Evolutionary conservation across 2,888 invertebrate species (phyloP).

Genomic region (Lepidochitona cinerea): DNA sequence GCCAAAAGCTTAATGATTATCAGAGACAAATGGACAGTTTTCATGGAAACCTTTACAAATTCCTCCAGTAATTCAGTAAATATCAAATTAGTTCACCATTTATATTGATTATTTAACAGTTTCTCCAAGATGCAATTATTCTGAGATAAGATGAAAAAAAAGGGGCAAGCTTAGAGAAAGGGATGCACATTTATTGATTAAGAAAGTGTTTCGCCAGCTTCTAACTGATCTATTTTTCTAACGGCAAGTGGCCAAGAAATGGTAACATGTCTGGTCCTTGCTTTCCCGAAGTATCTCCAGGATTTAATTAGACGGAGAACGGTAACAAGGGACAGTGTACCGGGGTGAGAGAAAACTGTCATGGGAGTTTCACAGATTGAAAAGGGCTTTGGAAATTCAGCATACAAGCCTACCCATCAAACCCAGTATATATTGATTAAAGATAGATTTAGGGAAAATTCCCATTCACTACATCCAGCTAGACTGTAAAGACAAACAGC

Average conservation of each 20-base stretch:
- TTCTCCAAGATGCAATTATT: not conserved
- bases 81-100: slow-evolving; percentile 5
- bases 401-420: not conserved
- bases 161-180: not conserved
- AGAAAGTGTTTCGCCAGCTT: no score
- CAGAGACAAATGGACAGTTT: not conserved
- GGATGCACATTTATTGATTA: not conserved
- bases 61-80: slow-evolving; percentile 5
- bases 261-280: no score
- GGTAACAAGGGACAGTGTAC: not conserved
- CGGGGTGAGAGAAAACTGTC: not conserved
- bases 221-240: no score
- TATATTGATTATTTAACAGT: not conserved
- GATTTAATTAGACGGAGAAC: not conserved
- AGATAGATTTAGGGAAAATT: no score
- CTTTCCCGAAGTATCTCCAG: not conserved
- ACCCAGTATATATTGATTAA: not conserved
- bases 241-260: no score
- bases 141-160: not conserved
- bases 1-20: not conserved
- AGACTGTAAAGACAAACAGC: no score
- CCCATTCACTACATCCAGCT: no score
- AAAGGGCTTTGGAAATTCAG: not conserved
- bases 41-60: slow-evolving; percentile 2
- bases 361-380: not conserved